Percentiles rank a stretch among this genome's conserved stretches.
Conservation (phyloP, 2,113 vertebrate species). For the Elachura formosa region DNA sequence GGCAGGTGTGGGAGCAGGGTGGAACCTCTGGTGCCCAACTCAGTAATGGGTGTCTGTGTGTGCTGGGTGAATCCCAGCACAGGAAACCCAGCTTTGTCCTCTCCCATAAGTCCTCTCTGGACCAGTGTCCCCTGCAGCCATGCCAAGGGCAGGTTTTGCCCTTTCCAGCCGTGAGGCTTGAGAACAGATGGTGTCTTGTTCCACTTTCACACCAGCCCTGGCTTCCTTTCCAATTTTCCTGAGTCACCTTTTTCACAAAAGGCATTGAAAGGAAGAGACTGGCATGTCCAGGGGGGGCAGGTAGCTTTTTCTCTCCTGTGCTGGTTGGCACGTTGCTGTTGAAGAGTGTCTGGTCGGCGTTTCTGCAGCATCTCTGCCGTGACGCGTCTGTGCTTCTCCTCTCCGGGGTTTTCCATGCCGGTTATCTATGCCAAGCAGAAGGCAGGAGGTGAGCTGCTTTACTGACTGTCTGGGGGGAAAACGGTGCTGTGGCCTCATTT, state of each 20-base stretch:
- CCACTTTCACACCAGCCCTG: background rate
- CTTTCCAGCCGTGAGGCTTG: background rate
- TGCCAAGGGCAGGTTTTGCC: background rate
- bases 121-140: background rate
- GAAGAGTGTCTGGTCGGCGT: rapidly evolving
- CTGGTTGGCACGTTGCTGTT: background rate
- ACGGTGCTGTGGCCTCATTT: background rate
- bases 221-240: background rate
- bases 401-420: background rate
- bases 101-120: background rate
- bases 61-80: background rate
- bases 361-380: background rate
- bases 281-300: rapidly evolving
- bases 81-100: background rate
- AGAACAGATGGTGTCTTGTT: background rate
- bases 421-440: background rate
- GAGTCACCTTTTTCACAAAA: background rate
- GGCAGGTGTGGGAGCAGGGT: background rate
- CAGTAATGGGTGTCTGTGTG: background rate
- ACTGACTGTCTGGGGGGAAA: background rate
- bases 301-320: background rate
- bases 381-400: background rate
- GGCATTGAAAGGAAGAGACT: background rate
- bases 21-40: background rate
- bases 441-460: background rate